Conservation (phyloP, 2,113 vertebrate species). For the Epinephelus fuscoguttatus region DNA sequence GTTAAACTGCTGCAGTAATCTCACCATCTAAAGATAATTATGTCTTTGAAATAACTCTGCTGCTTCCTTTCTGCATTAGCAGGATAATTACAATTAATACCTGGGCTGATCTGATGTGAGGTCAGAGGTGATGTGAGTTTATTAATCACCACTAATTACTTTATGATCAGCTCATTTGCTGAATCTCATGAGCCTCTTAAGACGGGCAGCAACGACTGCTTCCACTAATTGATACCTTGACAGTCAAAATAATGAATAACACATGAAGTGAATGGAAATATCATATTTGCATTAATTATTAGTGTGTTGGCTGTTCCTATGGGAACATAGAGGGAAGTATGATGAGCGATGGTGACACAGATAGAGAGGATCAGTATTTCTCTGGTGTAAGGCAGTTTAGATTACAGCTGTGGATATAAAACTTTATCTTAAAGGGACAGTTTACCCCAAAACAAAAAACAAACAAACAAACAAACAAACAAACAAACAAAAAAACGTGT, state of each 20-base stretch:
- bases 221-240: slow-evolving; percentile 67
- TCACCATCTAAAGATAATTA: neutral
- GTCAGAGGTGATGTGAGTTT: slow-evolving; percentile 46
- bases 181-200: slow-evolving; percentile 25
- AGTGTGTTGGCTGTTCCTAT: slow-evolving; percentile 42
- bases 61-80: slow-evolving; percentile 1
- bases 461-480: no score
- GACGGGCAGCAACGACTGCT: slow-evolving; percentile 16
- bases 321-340: slow-evolving; percentile 16
- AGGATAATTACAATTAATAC: slow-evolving; percentile 30
- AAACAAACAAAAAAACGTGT: no score
- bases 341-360: slow-evolving; percentile 25
- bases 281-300: slow-evolving; percentile 81
- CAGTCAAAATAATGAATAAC: slow-evolving; percentile 70
- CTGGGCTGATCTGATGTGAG: slow-evolving; percentile 26
- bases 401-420: neutral
- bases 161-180: slow-evolving; percentile 46
- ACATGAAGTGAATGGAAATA: slow-evolving; percentile 76
- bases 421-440: neutral
- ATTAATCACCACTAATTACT: slow-evolving; percentile 61
- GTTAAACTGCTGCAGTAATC: neutral
- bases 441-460: no score
- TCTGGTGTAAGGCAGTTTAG: neutral
- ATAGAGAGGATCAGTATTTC: neutral
- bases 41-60: neutral